These are phyloP conservation scores for Sebastes diploproa DNA, from an alignment of 2,797 vertebrate genomes.

Conservation along the genomic window DNA sequence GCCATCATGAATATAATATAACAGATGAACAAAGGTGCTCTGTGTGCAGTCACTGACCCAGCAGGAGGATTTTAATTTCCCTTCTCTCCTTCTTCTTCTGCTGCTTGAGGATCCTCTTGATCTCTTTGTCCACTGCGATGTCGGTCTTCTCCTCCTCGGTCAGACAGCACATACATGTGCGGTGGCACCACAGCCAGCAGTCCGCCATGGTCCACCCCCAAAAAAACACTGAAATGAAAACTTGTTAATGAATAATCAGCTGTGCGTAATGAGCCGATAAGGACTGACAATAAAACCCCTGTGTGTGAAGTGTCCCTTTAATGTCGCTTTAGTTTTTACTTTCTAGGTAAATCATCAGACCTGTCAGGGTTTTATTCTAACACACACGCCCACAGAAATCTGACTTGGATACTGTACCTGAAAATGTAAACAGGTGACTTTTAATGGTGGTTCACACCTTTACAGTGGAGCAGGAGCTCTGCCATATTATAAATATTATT, in stretches of 20 bases:
- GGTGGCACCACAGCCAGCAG: constrained; percentile 68
- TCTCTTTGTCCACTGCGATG: constrained; percentile 79
- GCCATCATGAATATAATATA: background rate
- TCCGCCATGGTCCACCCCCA: constrained; percentile 67
- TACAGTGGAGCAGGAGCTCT: background rate
- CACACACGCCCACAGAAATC: background rate
- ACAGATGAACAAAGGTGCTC: background rate
- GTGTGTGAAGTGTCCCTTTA: background rate
- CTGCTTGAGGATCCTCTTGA: constrained; percentile 77
- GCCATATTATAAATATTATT: background rate
- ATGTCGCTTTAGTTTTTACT: background rate
- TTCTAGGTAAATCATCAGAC: background rate
- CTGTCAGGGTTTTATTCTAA: background rate
- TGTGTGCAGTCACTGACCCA: constrained; percentile 73
- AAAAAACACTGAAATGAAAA: constrained; percentile 11
- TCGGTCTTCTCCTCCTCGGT: constrained; percentile 79
- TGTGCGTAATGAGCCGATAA: background rate
- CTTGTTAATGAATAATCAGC: constrained; percentile 24
- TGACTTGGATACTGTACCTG: background rate
- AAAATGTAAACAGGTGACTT: background rate
- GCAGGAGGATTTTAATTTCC: constrained; percentile 84
- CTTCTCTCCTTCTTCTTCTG: constrained; percentile 79
- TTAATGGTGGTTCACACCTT: background rate
- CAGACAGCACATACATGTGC: constrained; percentile 77
- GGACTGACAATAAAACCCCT: background rate